Conservation (phyloP, 2,888 invertebrate genomes). For the Trachelus stipa region DNA sequence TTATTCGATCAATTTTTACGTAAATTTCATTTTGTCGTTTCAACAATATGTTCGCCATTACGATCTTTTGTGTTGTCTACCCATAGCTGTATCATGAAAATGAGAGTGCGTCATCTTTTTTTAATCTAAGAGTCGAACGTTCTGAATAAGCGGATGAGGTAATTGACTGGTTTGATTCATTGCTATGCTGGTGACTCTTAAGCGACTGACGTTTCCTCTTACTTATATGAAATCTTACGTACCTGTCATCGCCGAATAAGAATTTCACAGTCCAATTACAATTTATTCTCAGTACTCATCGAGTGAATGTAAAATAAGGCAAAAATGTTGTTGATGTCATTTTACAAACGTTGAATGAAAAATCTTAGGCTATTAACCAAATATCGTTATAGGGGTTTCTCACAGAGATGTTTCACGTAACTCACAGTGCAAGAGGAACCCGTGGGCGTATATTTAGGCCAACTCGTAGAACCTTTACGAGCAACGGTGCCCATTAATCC, state of each 20-base stretch:
- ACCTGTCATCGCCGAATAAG: not conserved
- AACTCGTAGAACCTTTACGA: constrained; percentile 53
- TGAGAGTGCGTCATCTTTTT: not conserved
- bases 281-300: not conserved
- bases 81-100: not conserved
- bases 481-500: constrained; percentile 48
- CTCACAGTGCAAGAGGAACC: not conserved
- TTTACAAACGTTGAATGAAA: not conserved
- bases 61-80: not conserved
- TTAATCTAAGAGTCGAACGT: not conserved
- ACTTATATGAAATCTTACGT: not conserved
- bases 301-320: not conserved
- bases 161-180: not conserved
- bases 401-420: not conserved
- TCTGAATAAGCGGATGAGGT: constrained; percentile 8
- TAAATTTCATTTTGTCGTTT: not conserved
- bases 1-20: not conserved
- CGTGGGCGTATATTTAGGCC: constrained; percentile 44
- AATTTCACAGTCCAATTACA: not conserved
- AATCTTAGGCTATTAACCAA: not conserved
- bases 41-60: not conserved
- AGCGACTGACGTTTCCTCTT: not conserved
- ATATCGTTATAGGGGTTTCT: not conserved
- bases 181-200: not conserved
- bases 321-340: not conserved